Evolutionary conservation across 2,888 invertebrate genomes (phyloP).

Genomic region (Phlogophora meticulosa): DNA sequence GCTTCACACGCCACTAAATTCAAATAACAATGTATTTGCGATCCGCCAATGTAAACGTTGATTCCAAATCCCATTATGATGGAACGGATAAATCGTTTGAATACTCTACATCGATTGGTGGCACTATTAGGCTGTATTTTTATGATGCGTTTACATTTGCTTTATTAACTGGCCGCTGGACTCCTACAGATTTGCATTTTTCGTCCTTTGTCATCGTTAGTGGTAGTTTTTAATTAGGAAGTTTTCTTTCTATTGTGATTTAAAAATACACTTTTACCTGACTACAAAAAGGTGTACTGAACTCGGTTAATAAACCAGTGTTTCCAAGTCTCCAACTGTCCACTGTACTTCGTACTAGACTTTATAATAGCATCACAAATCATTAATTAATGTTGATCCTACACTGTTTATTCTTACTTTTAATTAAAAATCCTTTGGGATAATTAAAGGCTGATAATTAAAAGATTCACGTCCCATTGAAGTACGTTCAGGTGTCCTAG

Average conservation of each 20-base stretch:
- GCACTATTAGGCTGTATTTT: conserved; percentile 10
- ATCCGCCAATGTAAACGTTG: conserved; percentile 49
- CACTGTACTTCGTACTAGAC: no score
- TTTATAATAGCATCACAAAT: no score
- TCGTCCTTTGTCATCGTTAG: neutral
- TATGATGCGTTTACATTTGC: conserved; percentile 23
- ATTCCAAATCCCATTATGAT: conserved; percentile 38
- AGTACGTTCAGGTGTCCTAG: neutral
- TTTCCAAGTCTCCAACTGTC: no score
- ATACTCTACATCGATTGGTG: conserved; percentile 49
- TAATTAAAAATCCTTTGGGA: conserved; percentile 12
- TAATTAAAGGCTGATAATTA: conserved; percentile 14
- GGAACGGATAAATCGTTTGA: conserved; percentile 36
- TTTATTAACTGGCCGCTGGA: conserved; percentile 13
- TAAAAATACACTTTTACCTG: neutral
- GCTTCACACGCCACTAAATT: conserved; percentile 14
- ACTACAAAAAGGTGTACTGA: no score
- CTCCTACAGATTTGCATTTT: neutral
- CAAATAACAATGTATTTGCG: conserved; percentile 45
- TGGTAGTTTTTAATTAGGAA: neutral
- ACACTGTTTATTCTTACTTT: neutral
- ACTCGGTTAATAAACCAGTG: no score
- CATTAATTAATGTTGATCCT: no score
- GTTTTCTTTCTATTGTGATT: neutral
- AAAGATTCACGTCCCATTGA: conserved; percentile 6